Percentiles rank a stretch among this genome's conserved stretches.
These are phyloP conservation scores for Hapalemur alaotrensis DNA, from an alignment of 2,797 vertebrate genomes.

Conservation along the genomic window DNA sequence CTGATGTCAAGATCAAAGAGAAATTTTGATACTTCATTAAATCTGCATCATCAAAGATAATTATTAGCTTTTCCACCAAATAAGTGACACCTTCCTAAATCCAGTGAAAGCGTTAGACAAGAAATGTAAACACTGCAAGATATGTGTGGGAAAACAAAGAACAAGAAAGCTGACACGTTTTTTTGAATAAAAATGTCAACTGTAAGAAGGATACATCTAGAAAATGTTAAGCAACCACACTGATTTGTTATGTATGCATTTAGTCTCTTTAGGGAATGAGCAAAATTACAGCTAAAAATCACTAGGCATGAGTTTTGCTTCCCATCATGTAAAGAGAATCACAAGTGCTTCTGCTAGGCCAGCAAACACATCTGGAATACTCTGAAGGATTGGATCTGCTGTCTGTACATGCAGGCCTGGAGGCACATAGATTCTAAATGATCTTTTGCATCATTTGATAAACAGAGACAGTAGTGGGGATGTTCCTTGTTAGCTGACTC, in stretches of 20 bases:
- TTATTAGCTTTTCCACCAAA: not conserved
- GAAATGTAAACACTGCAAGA: not conserved
- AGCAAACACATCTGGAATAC: rapidly evolving
- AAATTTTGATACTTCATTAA: not conserved
- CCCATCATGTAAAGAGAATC: not conserved
- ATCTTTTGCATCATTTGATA: not conserved
- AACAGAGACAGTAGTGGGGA: not conserved
- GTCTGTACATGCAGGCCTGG: not conserved
- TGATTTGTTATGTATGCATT: not conserved
- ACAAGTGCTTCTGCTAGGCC: rapidly evolving
- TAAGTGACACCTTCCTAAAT: not conserved
- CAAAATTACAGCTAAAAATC: not conserved
- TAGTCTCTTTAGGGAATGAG: not conserved
- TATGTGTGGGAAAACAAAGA: not conserved
- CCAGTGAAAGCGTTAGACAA: not conserved
- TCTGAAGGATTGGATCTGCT: not conserved
- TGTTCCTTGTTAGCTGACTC: not conserved
- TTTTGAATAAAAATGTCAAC: not conserved
- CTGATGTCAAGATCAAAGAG: not conserved
- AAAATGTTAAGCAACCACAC: not conserved
- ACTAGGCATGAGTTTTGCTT: not conserved
- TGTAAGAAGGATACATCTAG: not conserved
- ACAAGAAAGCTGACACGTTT: not conserved
- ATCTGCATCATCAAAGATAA: not conserved
- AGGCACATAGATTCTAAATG: not conserved